A percentile compares a stretch with the other conserved stretches of the same genome.
phyloP scores from a whole-genome alignment of 2,888 invertebrate genomes.

The Polydrusus pterygomalis region DNA sequence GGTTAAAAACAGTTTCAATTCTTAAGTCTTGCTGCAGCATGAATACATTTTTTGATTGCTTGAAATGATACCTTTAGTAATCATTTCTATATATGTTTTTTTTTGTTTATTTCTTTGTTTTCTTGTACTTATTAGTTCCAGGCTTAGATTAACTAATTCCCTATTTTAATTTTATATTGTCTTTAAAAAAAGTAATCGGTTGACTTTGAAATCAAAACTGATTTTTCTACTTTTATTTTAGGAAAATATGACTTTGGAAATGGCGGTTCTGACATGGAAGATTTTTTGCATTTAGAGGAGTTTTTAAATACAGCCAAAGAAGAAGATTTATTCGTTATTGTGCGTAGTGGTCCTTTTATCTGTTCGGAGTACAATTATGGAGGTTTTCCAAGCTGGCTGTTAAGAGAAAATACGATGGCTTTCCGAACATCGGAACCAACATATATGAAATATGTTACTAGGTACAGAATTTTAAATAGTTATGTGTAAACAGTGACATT shows the following conservation, averaged over 20 bases:
- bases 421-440: slow-evolving; percentile 60
- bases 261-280: slow-evolving; percentile 74
- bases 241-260: slow-evolving; percentile 80
- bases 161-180: too few relatives aligned
- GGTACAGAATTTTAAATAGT: slow-evolving; percentile 65
- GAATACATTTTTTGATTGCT: too few relatives aligned
- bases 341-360: slow-evolving; percentile 93
- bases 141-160: too few relatives aligned
- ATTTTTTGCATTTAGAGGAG: slow-evolving; percentile 74
- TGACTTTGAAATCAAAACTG: too few relatives aligned
- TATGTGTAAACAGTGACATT: too few relatives aligned
- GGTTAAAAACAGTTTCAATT: too few relatives aligned
- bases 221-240: slow-evolving; percentile 72
- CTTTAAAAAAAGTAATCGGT: too few relatives aligned
- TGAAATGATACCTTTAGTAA: too few relatives aligned
- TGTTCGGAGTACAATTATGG: slow-evolving; percentile 91
- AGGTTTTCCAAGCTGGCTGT: slow-evolving; percentile 66
- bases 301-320: slow-evolving; percentile 84
- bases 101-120: too few relatives aligned
- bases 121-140: too few relatives aligned
- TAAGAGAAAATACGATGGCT: slow-evolving; percentile 65
- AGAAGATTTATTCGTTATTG: slow-evolving; percentile 85
- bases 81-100: too few relatives aligned
- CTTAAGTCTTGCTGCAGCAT: too few relatives aligned
- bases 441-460: slow-evolving; percentile 72